A percentile compares a stretch with the other conserved stretches of the same genome.
phyloP scores from a whole-genome alignment of 2,888 invertebrate species.

The Lacanobia oleracea region DNA sequence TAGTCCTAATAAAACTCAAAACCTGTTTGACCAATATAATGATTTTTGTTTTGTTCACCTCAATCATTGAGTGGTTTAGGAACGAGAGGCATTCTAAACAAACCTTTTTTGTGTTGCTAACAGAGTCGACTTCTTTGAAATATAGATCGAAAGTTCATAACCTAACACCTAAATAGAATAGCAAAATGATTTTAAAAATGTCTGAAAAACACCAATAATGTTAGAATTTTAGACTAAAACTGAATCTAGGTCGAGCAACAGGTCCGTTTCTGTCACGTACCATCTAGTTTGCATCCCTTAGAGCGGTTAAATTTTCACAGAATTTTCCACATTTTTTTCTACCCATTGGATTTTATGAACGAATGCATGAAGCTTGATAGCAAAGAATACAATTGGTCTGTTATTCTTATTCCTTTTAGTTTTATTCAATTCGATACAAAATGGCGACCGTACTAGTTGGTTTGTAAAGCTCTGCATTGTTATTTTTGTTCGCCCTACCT shows the following conservation, averaged over 20 bases:
- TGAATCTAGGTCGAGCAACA: slow-evolving; percentile 37
- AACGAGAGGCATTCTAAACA: too few species aligned
- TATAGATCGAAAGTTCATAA: background rate
- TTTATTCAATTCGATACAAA: slow-evolving; percentile 35
- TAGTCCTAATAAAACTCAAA: too few species aligned
- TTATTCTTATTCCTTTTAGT: slow-evolving; percentile 36
- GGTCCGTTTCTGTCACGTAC: slow-evolving; percentile 27
- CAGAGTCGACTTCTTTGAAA: background rate
- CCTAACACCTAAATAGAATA: background rate
- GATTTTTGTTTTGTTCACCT: too few species aligned
- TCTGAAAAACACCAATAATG: background rate
- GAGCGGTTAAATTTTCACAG: slow-evolving; percentile 20
- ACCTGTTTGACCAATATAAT: too few species aligned
- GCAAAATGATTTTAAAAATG: background rate
- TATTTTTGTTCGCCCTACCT: background rate
- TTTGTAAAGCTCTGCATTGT: slow-evolving; percentile 15
- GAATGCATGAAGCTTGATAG: slow-evolving; percentile 29
- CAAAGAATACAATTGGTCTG: slow-evolving; percentile 21
- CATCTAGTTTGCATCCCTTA: slow-evolving; percentile 17
- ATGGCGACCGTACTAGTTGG: slow-evolving; percentile 10
- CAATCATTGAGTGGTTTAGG: too few species aligned
- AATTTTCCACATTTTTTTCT: slow-evolving; percentile 16
- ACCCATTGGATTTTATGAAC: slow-evolving; percentile 46
- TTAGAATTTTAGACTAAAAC: slow-evolving; percentile 1
- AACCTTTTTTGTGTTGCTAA: too few species aligned